A percentile compares a stretch with the other conserved stretches of the same genome.
Evolutionary conservation across 2,113 vertebrate species (phyloP).

Genomic region (Halcyon senegalensis): DNA sequence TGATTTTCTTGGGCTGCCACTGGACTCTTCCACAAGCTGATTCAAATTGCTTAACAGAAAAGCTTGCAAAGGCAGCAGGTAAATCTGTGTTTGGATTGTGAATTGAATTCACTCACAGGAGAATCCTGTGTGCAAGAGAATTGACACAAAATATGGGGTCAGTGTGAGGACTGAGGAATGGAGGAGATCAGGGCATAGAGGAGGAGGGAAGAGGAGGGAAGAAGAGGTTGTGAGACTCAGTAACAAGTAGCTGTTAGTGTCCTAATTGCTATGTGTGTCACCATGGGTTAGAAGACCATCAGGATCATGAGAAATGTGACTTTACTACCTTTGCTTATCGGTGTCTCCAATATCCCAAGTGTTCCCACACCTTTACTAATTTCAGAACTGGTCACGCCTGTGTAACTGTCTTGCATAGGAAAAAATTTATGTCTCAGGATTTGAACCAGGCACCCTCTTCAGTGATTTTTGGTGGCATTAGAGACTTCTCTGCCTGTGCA

Average conservation of each 20-base stretch:
- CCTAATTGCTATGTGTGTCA: background rate
- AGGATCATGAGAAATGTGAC: background rate
- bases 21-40: background rate
- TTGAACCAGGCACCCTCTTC: background rate
- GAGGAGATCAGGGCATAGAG: background rate
- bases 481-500: background rate
- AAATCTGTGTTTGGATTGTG: background rate
- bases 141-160: background rate
- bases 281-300: background rate
- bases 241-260: background rate
- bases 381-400: background rate
- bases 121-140: background rate
- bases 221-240: background rate
- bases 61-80: background rate
- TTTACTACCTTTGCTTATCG: background rate
- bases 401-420: background rate
- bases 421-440: background rate
- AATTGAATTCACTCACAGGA: background rate
- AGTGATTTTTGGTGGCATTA: background rate
- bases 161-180: background rate
- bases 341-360: background rate
- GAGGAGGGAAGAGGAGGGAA: background rate
- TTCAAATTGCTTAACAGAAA: background rate
- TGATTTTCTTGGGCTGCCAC: background rate
- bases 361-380: background rate